Conservation (phyloP, 1,140 invertebrate genomes). For the Brachionus angularis region DNA sequence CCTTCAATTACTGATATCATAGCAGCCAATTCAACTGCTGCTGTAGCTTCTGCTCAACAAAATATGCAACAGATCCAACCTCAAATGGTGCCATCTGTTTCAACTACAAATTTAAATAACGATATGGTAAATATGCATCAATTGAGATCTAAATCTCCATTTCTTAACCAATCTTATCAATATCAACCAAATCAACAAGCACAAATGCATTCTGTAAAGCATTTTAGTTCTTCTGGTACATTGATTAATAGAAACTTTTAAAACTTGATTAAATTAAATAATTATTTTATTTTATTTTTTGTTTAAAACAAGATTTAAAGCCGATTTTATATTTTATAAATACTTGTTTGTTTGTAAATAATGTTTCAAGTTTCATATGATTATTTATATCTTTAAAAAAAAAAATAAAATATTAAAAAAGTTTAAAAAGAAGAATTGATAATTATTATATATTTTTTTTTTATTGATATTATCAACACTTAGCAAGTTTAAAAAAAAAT, state of each 20-base stretch:
- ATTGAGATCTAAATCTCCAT: constrained; percentile 37
- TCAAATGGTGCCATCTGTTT: constrained; percentile 11
- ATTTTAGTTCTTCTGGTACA: constrained; percentile 33
- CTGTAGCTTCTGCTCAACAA: constrained; percentile 30
- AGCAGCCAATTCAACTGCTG: constrained; percentile 24
- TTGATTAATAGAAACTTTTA: constrained; percentile 41
- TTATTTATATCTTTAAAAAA: too few species aligned
- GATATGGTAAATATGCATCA: constrained; percentile 20
- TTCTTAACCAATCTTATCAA: constrained; percentile 26
- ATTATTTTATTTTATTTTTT: constrained; percentile 21
- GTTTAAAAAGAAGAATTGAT: too few species aligned
- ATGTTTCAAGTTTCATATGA: too few species aligned
- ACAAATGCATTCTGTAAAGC: constrained; percentile 27
- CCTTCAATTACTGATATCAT: constrained; percentile 43
- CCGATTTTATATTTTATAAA: not conserved
- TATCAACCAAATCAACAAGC: not conserved
- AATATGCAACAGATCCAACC: constrained; percentile 30
- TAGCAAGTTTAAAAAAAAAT: too few species aligned
- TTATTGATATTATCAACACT: too few species aligned
- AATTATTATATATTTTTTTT: too few species aligned
- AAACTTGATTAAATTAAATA: not conserved
- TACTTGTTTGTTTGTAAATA: constrained; percentile 4
- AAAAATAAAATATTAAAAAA: too few species aligned
- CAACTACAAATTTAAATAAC: not conserved
- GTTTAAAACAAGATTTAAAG: constrained; percentile 7